Percentiles rank a stretch among this genome's conserved stretches.
Evolutionary conservation across 1,140 invertebrate species (phyloP).

Genomic region (Myzus persicae): DNA sequence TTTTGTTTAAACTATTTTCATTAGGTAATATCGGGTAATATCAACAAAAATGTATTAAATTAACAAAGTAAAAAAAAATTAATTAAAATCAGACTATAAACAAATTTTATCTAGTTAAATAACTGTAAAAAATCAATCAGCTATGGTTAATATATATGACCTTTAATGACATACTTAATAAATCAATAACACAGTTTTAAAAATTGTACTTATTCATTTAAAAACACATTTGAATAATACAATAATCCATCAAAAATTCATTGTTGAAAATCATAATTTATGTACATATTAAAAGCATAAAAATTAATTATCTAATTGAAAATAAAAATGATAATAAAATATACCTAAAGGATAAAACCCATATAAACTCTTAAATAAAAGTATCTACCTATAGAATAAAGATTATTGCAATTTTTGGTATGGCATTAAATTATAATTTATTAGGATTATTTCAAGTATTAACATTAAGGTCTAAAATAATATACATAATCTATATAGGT

Average conservation of each 20-base stretch:
- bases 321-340: not conserved
- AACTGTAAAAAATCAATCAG: constrained; percentile 32
- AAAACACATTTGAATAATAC: not conserved
- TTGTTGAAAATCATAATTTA: constrained; percentile 26
- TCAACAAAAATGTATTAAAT: not conserved
- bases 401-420: not conserved
- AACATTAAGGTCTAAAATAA: not conserved
- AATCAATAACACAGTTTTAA: constrained; percentile 30
- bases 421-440: not conserved
- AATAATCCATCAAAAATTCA: not conserved
- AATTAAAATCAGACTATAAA: not conserved
- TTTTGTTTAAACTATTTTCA: not conserved
- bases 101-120: not conserved
- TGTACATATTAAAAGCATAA: not conserved
- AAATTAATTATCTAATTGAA: not conserved
- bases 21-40: not conserved
- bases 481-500: not conserved
- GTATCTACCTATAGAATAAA: not conserved
- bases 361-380: not conserved
- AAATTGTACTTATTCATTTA: not conserved
- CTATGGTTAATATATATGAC: constrained; percentile 23
- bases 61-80: not conserved
- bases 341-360: not conserved
- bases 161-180: constrained; percentile 35
- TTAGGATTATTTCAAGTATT: not conserved